Base-by-base conservation (phyloP, 2,888 invertebrate genomes). In the Isoperla grammatica region DNA sequence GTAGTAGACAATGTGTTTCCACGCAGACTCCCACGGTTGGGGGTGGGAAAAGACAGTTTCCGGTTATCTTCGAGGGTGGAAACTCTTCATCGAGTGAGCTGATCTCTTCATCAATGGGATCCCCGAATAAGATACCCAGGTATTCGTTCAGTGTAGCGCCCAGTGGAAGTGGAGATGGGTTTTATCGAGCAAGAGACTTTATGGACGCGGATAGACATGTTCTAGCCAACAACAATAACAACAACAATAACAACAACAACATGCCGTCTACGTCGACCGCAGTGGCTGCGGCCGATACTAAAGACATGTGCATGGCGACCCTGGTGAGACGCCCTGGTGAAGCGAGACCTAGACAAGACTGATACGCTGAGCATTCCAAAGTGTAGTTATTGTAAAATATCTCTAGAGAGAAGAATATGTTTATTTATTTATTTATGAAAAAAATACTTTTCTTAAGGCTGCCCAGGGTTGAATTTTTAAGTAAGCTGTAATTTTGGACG, bases 251-350 rank as follows among this genome's bases (percentile, higher is more conserved):
- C n/a, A 12, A 8, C n/a, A 17, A 19, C 20, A 22, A 50, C 2
- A 50, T 29, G 15, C 50, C 53, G 19, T 53, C 53, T 37, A 53
- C 53, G 37, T 53, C 50, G 15, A 13, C 50, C 13, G 29, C 50
- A 11, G 45, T 45, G 6, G n/a, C 39, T 9, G 12, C 11, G 12
- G 53, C 35, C 2, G 53, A 53, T 29, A 29, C 29, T 12, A 53
- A 53, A 17, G 53, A 53, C 39, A 53, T 53, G 53, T 53, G 53
- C n/a, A n/a, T n/a, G n/a, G 53, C 1, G 53, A 4, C 53, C 53
- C 37, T 53, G 53, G 53, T 53, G 29, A 53, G 53, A 17, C 45
- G n/a, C n/a, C n/a, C n/a, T n/a, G n/a, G n/a, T n/a, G n/a, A n/a
- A n/a, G n/a, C n/a, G n/a, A n/a, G n/a, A n/a, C n/a, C n/a, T n/a